Evolutionary conservation across 2,113 vertebrate genomes (phyloP).

Genomic region (Butastur rufipennis): DNA sequence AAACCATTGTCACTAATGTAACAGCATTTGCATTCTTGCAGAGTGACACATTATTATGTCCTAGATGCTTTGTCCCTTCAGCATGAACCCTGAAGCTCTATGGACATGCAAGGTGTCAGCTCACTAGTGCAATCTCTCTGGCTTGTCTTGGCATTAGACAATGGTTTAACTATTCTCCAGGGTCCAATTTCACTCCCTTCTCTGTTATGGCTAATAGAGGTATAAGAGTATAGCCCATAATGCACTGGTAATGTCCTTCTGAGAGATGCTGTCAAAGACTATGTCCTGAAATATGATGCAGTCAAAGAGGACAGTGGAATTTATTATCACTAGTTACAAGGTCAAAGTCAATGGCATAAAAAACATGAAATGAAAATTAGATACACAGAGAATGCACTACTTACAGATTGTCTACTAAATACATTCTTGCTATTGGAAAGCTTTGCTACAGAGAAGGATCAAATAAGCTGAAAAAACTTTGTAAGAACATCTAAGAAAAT

Average conservation of each 20-base stretch:
- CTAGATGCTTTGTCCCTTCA: neutral
- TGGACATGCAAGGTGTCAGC: neutral
- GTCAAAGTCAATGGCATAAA: conserved; percentile 3
- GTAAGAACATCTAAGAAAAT: neutral
- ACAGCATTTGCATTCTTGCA: neutral
- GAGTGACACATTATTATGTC: neutral
- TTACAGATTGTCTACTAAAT: neutral
- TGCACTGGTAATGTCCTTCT: neutral
- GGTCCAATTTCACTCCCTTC: neutral
- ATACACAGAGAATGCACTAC: neutral
- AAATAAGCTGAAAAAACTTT: neutral
- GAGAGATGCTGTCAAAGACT: neutral
- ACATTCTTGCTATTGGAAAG: neutral
- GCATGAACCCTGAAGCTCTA: neutral
- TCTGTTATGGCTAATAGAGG: neutral
- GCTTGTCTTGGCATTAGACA: neutral
- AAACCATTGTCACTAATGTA: neutral
- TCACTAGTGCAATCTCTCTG: neutral
- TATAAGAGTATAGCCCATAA: neutral
- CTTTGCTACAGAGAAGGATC: neutral
- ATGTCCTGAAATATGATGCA: neutral
- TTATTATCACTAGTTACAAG: conserved; percentile 6
- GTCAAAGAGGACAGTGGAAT: neutral
- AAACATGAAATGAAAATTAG: neutral
- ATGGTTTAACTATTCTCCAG: neutral